Evolutionary conservation across 2,888 invertebrate genomes (phyloP).

Genomic region (Cistogaster globosa): DNA sequence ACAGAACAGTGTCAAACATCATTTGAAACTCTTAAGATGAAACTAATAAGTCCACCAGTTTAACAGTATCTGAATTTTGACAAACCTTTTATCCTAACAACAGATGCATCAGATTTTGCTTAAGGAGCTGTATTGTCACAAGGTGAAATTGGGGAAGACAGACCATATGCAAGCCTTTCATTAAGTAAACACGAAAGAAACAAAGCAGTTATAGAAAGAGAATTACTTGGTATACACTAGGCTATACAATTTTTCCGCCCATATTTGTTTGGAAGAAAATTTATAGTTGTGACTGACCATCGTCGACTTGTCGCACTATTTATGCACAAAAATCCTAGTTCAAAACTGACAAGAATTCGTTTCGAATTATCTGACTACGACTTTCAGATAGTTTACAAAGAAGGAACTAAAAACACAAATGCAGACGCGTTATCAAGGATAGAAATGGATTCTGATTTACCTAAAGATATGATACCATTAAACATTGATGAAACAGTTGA

Average conservation of each 20-base stretch:
- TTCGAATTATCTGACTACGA: conserved; percentile 16
- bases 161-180: conserved; percentile 6
- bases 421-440: background rate
- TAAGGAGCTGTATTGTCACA: too few relatives aligned
- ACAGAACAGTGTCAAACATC: too few relatives aligned
- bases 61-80: too few relatives aligned
- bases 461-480: background rate
- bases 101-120: too few relatives aligned
- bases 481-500: too few relatives aligned
- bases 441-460: background rate
- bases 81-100: too few relatives aligned
- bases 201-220: conserved; percentile 1
- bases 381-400: conserved; percentile 16
- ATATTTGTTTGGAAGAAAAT: background rate
- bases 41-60: background rate
- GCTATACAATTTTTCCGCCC: conserved; percentile 12
- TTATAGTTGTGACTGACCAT: background rate
- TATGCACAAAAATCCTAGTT: too few relatives aligned
- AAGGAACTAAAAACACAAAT: too few relatives aligned
- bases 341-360: conserved; percentile 11
- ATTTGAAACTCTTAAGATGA: too few relatives aligned
- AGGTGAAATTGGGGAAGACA: too few relatives aligned
- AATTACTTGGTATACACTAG: conserved; percentile 5
- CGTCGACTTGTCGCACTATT: too few relatives aligned
- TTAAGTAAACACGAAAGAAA: conserved; percentile 4